phyloP scores from a whole-genome alignment of 2,888 invertebrate genomes.

The Aethes cnicana region DNA sequence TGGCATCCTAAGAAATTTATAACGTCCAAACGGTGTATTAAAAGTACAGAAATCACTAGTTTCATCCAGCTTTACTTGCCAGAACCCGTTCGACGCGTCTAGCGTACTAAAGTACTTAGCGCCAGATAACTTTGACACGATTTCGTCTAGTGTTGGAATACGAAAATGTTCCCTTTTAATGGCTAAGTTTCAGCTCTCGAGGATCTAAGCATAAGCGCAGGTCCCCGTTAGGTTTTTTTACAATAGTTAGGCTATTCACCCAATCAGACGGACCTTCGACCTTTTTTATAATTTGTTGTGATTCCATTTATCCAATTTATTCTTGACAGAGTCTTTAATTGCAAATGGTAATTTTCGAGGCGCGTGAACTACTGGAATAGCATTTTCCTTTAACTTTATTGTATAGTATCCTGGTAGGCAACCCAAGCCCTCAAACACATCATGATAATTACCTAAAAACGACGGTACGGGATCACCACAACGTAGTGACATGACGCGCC shows the following conservation, averaged over 20 bases:
- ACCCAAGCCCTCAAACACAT: conserved; percentile 25
- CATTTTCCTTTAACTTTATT: conserved; percentile 6
- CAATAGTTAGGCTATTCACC: no score
- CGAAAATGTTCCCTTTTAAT: conserved; percentile 31
- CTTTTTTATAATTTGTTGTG: conserved; percentile 24
- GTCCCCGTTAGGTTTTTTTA: no score
- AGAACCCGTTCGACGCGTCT: neutral
- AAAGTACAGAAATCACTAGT: no score
- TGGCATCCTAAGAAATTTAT: conserved; percentile 7
- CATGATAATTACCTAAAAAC: conserved; percentile 8
- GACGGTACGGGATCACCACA: neutral
- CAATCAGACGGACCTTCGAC: no score
- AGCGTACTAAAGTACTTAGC: conserved; percentile 27
- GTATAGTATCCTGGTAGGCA: conserved; percentile 14
- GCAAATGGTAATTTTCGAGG: conserved; percentile 23
- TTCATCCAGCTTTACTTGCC: neutral
- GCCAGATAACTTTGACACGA: conserved; percentile 23
- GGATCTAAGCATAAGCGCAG: conserved; percentile 32
- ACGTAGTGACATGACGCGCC: conserved; percentile 18
- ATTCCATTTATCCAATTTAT: conserved; percentile 24
- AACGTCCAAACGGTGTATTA: no score
- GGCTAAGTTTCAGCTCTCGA: conserved; percentile 26
- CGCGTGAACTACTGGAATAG: conserved; percentile 16
- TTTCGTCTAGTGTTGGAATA: conserved; percentile 26
- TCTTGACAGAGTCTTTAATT: conserved; percentile 15